A percentile compares a stretch with the other conserved stretches of the same genome.
These are phyloP conservation scores for Apamea sordens DNA, from an alignment of 2,888 invertebrate genomes.

Conservation along the genomic window DNA sequence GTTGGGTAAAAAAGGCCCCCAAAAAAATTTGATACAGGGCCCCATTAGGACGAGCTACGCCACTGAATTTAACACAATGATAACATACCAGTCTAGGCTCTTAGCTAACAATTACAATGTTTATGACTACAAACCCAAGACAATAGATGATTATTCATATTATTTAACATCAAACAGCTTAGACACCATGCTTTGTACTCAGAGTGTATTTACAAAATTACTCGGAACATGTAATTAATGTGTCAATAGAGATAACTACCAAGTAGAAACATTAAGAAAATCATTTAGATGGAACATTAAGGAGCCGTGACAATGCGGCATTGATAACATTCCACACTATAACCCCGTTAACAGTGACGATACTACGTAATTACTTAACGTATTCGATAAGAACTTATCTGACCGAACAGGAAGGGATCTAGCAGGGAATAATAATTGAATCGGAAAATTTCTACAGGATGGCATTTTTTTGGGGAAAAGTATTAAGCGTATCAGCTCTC, in stretches of 20 bases:
- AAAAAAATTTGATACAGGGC: no score
- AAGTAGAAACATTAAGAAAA: background rate
- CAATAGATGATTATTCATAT: background rate
- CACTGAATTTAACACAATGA: background rate
- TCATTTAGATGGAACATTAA: constrained; percentile 11
- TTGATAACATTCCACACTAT: constrained; percentile 46
- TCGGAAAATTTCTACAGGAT: background rate
- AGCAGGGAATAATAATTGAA: background rate
- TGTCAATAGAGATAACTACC: constrained; percentile 4
- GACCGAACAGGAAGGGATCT: constrained; percentile 26
- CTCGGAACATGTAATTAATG: background rate
- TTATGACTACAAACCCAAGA: constrained; percentile 5
- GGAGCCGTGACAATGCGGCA: constrained; percentile 27
- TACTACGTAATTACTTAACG: constrained; percentile 36
- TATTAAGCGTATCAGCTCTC: background rate
- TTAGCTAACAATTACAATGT: background rate
- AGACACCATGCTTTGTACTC: background rate
- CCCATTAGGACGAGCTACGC: no score
- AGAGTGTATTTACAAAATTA: constrained; percentile 2
- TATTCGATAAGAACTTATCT: constrained; percentile 35
- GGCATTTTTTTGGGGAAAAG: background rate
- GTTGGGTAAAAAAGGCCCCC: no score
- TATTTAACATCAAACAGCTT: background rate
- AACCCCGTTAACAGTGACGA: constrained; percentile 41
- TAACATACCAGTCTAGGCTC: background rate